Evolutionary conservation across 53 echinoderm and acorn worm genomes (phyloP).

Genomic region (Echinometra lucunter): DNA sequence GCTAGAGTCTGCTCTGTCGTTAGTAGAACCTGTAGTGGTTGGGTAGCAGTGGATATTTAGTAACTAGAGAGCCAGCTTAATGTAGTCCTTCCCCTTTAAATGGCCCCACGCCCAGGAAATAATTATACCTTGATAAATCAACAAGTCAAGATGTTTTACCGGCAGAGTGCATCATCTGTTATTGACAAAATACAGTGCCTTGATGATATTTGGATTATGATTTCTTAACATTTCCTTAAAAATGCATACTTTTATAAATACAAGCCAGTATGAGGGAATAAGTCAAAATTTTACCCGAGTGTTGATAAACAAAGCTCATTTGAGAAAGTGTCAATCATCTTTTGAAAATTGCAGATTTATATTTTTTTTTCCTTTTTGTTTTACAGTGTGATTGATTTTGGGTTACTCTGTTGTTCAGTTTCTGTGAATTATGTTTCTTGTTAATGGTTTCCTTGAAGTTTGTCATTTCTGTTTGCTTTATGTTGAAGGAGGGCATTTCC

Average conservation of each 20-base stretch:
- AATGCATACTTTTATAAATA: background rate
- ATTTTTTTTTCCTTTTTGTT: background rate
- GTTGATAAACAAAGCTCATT: background rate
- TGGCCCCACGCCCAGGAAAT: constrained; percentile 42
- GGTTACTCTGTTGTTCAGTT: background rate
- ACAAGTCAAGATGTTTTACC: background rate
- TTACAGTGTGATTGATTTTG: background rate
- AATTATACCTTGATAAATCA: constrained; percentile 57
- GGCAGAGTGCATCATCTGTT: background rate
- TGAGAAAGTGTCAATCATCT: too few relatives aligned
- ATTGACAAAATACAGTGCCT: background rate
- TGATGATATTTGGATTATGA: background rate
- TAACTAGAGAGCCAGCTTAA: constrained; percentile 20
- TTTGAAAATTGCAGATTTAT: background rate
- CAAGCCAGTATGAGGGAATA: background rate
- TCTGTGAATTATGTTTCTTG: background rate
- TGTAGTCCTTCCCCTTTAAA: constrained; percentile 43
- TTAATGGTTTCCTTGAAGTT: background rate
- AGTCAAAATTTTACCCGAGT: background rate
- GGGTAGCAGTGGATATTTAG: constrained; percentile 6
- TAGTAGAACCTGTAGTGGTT: background rate
- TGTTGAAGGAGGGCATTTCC: too few relatives aligned
- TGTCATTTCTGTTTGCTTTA: too few relatives aligned
- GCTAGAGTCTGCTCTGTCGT: background rate
- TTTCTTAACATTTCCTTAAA: background rate